These are phyloP conservation scores for Sylvilagus floridanus DNA, from an alignment of 2,797 vertebrate species.

Conservation along the genomic window DNA sequence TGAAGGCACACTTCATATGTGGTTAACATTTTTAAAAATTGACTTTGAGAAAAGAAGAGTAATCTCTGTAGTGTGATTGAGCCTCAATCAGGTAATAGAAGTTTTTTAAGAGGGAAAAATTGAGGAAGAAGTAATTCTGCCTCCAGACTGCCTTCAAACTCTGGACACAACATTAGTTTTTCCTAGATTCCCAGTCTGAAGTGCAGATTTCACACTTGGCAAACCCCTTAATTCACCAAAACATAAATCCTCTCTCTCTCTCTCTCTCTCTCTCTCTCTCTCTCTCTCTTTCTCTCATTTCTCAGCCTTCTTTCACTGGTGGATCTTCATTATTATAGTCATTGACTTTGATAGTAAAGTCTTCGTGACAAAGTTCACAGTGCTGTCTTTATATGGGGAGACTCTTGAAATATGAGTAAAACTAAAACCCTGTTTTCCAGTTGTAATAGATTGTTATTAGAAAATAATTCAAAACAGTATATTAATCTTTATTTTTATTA, in stretches of 20 bases:
- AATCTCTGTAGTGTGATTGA: background rate
- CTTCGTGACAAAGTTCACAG: slow-evolving; percentile 65
- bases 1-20: background rate
- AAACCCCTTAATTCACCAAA: background rate
- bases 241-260: background rate
- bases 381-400: slow-evolving; percentile 65
- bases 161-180: background rate
- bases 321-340: slow-evolving; percentile 24
- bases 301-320: background rate
- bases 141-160: background rate
- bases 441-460: slow-evolving; percentile 49
- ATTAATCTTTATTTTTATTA: slow-evolving; percentile 3
- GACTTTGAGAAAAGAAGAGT: background rate
- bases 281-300: background rate
- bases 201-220: background rate
- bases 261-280: background rate
- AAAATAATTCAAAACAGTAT: slow-evolving; percentile 13
- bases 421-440: slow-evolving; percentile 11
- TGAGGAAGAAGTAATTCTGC: background rate
- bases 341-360: slow-evolving; percentile 81
- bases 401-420: background rate
- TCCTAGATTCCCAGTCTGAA: background rate
- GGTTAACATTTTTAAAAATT: background rate
- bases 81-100: background rate
- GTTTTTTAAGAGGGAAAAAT: background rate